Conservation (phyloP, 2,113 vertebrate species). For the Geothlypis trichas region DNA sequence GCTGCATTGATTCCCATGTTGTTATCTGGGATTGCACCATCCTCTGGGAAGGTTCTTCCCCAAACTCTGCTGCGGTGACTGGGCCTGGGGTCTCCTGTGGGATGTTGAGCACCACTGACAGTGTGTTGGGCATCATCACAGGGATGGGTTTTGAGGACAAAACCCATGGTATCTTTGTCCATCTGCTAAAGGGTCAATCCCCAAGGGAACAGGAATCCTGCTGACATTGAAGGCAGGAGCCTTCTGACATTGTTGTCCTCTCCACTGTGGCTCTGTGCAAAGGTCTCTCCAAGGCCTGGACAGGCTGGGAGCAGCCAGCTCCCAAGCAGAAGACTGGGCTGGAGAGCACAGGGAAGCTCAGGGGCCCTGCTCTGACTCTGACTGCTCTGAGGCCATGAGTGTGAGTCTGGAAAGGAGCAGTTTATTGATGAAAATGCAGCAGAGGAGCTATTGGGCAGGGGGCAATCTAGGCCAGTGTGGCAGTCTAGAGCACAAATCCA, state of each 20-base stretch:
- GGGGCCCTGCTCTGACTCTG: accelerated
- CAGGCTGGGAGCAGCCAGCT: not conserved
- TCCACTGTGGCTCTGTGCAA: not conserved
- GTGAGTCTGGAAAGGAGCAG: not conserved
- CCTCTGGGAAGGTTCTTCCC: not conserved
- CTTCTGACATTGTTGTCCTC: not conserved
- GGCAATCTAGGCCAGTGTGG: not conserved
- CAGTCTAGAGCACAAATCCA: not conserved
- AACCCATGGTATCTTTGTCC: not conserved
- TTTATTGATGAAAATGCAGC: not conserved
- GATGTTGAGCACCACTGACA: not conserved
- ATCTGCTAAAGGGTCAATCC: not conserved
- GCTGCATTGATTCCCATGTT: not conserved
- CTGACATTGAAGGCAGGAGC: too few relatives aligned
- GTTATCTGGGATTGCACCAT: not conserved
- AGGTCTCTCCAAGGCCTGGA: not conserved
- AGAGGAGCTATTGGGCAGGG: not conserved
- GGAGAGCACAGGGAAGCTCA: not conserved
- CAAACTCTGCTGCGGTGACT: not conserved
- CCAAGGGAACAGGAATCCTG: not conserved
- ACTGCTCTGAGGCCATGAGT: not conserved
- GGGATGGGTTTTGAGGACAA: not conserved
- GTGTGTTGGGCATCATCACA: not conserved
- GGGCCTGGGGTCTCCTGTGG: not conserved
- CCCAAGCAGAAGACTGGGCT: not conserved